Evolutionary conservation across 2,888 invertebrate species (phyloP).

Genomic region (Cremastinae sp.): DNA sequence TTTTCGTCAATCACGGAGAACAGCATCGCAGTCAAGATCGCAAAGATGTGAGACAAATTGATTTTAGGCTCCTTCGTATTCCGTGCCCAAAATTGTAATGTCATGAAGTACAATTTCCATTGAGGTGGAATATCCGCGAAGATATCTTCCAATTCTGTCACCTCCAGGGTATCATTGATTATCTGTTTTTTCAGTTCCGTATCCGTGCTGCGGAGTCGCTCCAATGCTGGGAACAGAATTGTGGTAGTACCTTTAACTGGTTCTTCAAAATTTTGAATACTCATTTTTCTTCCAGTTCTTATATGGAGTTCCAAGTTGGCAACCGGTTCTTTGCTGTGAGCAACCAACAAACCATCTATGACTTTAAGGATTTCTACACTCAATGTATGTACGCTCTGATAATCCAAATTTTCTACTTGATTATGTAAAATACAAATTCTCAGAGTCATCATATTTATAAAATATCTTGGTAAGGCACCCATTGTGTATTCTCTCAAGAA

Average conservation of each 20-base stretch:
- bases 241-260: slow-evolving; percentile 3
- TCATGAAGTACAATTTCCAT: slow-evolving; percentile 83
- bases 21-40: slow-evolving; percentile 83
- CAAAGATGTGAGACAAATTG: slow-evolving; percentile 81
- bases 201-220: slow-evolving; percentile 73
- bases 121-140: slow-evolving; percentile 81
- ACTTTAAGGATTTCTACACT: slow-evolving; percentile 81
- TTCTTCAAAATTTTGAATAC: slow-evolving; percentile 8
- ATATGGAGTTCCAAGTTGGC: slow-evolving; percentile 14
- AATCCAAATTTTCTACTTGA: slow-evolving; percentile 87
- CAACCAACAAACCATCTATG: slow-evolving; percentile 37
- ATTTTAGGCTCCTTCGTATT: slow-evolving; percentile 79
- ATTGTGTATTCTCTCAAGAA: too few species aligned
- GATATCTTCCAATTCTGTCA: slow-evolving; percentile 76
- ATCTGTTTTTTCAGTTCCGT: slow-evolving; percentile 71
- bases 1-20: slow-evolving; percentile 83
- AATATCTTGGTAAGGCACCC: slow-evolving; percentile 81
- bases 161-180: slow-evolving; percentile 81
- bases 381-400: slow-evolving; percentile 83
- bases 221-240: slow-evolving; percentile 74
- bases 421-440: slow-evolving; percentile 85
- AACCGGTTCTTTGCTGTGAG: not conserved
- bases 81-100: slow-evolving; percentile 83
- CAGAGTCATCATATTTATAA: slow-evolving; percentile 86
- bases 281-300: slow-evolving; percentile 35